Evolutionary conservation across 2,113 vertebrate species (phyloP), one percentile per base, ranked within the genome.

Genomic region (Hippocampus abdominalis): DNA sequence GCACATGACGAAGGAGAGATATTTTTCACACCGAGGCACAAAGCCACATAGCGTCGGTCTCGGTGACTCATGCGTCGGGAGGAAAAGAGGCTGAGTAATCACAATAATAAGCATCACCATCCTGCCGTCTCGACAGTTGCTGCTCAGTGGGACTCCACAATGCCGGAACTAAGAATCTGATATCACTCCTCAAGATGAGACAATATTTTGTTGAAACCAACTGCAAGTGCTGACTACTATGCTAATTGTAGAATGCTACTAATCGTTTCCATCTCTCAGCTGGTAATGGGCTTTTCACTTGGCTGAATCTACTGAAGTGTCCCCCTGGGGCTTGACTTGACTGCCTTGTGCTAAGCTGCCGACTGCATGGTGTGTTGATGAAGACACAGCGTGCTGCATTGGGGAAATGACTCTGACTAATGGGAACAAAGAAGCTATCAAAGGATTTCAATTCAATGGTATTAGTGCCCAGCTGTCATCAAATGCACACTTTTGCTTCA

Each of bases 61-160:
- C 64, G 25, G 25, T 91, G 90, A 91, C 79, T 91, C 90, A 92
- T 39, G 8, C 73, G 59, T 71, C 32, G 56, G 62, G 76, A 77
- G 84, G 79, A 76, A 89, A 87, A 80, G 69, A 49, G 82, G 78
- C 89, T 92, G 89, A 92, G 80, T 89, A 91, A 91, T 88, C 77
- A 86, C 72, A 88, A 83, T 84, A 83, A 86, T 72, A 80, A 83
- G 65, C 67, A 65, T 69, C 81, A 81, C 84, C 81, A 86, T 84
- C 81, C 76, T 83, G 78, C 70, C 40, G 83, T 87, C 86, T 88
- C 76, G 71, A 83, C 83, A 81, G 79, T 82, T 72, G 74, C 75
- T 66, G 57, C 68, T 62, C 72, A 62, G 44, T 0, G 60, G 72
- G 63, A 70, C 16, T 76, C 40, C 65, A 76, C 69, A 66, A 39